Conservation (phyloP, 2,888 invertebrate genomes). For the Chirona hameri region DNA sequence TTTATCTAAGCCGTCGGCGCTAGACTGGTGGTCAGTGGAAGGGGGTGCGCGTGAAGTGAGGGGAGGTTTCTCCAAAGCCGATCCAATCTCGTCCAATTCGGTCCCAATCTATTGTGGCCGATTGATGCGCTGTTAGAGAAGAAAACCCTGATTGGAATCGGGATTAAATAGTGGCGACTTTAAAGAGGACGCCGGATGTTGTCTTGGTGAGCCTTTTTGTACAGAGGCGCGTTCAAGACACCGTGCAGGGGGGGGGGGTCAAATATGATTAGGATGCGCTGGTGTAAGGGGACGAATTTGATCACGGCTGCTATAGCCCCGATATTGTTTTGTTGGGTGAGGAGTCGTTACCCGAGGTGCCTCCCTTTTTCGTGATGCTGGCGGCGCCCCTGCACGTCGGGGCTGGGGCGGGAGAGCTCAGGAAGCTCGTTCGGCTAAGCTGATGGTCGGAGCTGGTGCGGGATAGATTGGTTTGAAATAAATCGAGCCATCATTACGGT, state of each 20-base stretch:
- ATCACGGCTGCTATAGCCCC: not conserved
- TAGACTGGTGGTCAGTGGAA: no score
- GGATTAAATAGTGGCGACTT: not conserved
- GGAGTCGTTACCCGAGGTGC: not conserved
- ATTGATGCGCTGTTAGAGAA: not conserved
- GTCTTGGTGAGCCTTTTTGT: not conserved
- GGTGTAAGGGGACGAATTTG: not conserved
- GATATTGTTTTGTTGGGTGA: not conserved
- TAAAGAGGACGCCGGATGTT: not conserved
- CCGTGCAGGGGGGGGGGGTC: no score
- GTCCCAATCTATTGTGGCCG: not conserved
- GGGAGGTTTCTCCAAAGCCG: not conserved
- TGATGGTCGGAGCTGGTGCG: not conserved
- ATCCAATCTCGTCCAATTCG: not conserved
- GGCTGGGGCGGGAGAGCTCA: not conserved
- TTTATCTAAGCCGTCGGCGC: not conserved
- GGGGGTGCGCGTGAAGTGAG: not conserved
- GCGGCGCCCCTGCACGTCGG: not conserved
- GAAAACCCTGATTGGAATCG: not conserved
- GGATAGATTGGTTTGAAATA: not conserved
- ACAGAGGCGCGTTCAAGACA: not conserved
- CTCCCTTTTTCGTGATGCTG: not conserved
- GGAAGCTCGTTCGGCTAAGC: not conserved
- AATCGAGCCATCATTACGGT: not conserved
- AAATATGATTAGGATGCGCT: not conserved